phyloP scores from a whole-genome alignment of 2,113 vertebrate species.

The Guaruba guarouba region DNA sequence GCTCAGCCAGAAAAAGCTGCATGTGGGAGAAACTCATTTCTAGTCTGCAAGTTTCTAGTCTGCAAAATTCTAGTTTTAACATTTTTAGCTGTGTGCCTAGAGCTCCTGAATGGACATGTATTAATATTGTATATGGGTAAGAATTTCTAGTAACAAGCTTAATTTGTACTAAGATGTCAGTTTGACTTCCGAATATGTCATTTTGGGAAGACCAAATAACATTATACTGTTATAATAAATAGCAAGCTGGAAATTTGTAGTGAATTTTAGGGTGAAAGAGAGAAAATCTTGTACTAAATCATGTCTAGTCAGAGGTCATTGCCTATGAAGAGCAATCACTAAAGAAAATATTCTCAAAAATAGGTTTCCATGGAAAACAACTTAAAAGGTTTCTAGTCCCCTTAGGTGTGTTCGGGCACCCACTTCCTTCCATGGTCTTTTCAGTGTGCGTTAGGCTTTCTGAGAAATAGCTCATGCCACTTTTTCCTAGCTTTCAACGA shows the following conservation, averaged over 20 bases:
- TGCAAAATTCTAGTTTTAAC: background rate
- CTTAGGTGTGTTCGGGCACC: background rate
- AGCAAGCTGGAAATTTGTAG: background rate
- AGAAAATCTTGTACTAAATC: background rate
- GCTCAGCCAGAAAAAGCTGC: slow-evolving; percentile 39
- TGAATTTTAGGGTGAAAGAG: background rate
- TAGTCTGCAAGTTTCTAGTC: background rate
- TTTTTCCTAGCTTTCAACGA: background rate
- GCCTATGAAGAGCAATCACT: background rate
- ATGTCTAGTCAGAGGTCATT: background rate
- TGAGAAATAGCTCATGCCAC: background rate
- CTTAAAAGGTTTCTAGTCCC: background rate
- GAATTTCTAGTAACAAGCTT: background rate
- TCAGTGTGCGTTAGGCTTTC: background rate
- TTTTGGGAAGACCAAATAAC: background rate
- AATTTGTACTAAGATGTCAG: background rate
- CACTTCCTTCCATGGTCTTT: background rate
- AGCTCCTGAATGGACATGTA: background rate
- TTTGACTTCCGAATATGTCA: background rate
- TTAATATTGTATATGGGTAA: background rate
- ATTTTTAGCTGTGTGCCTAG: background rate
- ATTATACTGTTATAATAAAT: background rate
- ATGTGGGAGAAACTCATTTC: slow-evolving; percentile 14
- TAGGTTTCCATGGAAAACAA: background rate
- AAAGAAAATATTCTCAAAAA: background rate